A percentile compares a stretch with the other conserved stretches of the same genome.
Conservation (phyloP, 2,113 vertebrate species). For the Nothoprocta pentlandii region DNA sequence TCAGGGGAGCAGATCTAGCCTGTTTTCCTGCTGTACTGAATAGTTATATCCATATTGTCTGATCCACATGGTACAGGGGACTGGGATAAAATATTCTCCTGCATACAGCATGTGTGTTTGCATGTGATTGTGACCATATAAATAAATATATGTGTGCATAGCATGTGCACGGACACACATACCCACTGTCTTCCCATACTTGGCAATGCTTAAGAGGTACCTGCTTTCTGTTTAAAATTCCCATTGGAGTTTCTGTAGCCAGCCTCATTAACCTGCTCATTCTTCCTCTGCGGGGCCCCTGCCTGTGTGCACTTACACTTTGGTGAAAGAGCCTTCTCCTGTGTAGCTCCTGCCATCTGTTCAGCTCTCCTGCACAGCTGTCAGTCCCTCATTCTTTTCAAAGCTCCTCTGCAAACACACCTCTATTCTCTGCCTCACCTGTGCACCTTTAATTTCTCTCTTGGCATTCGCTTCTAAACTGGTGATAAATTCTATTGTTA, state of each 20-base stretch:
- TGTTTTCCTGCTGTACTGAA: background rate
- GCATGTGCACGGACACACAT: background rate
- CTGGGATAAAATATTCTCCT: background rate
- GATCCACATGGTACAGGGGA: background rate
- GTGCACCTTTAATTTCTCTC: background rate
- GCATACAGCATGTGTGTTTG: background rate
- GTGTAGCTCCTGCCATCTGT: background rate
- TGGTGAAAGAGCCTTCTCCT: background rate
- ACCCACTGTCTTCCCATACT: background rate
- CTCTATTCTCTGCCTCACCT: background rate
- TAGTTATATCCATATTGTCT: background rate
- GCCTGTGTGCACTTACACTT: background rate
- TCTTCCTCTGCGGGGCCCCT: background rate
- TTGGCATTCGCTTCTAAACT: background rate
- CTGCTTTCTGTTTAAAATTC: background rate
- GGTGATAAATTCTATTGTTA: background rate
- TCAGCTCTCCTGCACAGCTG: background rate
- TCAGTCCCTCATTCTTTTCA: background rate
- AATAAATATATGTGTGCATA: background rate
- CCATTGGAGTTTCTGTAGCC: background rate
- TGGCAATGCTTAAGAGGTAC: background rate
- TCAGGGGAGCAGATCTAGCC: background rate
- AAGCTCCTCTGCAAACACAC: background rate
- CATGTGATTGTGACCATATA: background rate
- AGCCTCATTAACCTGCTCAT: background rate